Conservation (phyloP, 2,888 invertebrate genomes). For the Ommatoiulus sabulosus region DNA sequence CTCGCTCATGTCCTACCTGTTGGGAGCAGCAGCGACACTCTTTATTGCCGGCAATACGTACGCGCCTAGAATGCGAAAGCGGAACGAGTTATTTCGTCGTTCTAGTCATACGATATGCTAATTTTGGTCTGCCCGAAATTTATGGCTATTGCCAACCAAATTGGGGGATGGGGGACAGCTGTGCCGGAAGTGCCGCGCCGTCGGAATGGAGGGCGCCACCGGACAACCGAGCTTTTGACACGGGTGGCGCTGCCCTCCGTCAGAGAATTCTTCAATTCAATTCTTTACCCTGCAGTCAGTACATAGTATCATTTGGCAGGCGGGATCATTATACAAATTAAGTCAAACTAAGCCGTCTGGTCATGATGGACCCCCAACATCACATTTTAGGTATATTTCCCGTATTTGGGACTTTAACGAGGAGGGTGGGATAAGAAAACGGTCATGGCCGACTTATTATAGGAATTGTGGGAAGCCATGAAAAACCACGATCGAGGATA, state of each 20-base stretch:
- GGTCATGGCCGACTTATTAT: too few relatives aligned
- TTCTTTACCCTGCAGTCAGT: too few relatives aligned
- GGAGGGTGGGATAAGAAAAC: too few relatives aligned
- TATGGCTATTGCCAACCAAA: neutral
- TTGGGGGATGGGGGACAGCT: constrained; percentile 29
- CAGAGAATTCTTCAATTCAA: too few relatives aligned
- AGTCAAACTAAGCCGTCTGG: too few relatives aligned
- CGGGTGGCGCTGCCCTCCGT: neutral
- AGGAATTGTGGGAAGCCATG: too few relatives aligned
- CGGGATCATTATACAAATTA: too few relatives aligned
- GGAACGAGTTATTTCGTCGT: neutral
- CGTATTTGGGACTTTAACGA: too few relatives aligned
- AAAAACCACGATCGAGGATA: too few relatives aligned
- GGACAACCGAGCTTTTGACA: neutral
- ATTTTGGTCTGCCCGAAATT: neutral
- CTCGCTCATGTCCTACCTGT: constrained; percentile 21
- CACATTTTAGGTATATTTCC: too few relatives aligned
- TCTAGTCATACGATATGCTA: neutral
- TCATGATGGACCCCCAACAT: too few relatives aligned
- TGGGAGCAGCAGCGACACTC: neutral
- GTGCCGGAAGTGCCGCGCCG: neutral
- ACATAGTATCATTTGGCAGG: too few relatives aligned
- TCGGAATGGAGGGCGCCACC: neutral
- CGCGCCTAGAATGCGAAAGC: neutral
- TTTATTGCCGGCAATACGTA: constrained; percentile 6